Percentiles rank a stretch among this genome's conserved stretches.
Conservation (phyloP, 2,113 vertebrate species). For the Sisor rabdophorus region DNA sequence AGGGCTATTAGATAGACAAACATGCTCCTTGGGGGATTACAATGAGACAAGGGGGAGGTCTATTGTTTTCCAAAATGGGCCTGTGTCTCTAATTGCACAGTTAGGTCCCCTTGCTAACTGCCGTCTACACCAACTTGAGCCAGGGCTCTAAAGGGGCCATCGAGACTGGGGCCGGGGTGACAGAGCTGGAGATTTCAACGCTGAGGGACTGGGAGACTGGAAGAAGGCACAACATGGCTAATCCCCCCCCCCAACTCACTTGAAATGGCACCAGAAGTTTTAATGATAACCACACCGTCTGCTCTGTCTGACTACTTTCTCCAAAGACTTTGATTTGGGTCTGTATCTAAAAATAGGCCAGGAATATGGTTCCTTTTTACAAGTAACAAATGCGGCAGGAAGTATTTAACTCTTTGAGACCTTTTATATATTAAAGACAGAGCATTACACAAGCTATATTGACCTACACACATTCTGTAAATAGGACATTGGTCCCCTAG, state of each 20-base stretch:
- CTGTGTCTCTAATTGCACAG: constrained; percentile 68
- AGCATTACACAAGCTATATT: background rate
- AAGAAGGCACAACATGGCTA: constrained; percentile 10
- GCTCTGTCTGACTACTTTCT: constrained; percentile 2
- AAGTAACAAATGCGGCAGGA: background rate
- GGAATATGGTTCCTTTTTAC: constrained; percentile 13
- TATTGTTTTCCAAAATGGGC: constrained; percentile 73
- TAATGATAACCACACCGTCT: constrained; percentile 22
- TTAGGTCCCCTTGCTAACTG: constrained; percentile 65
- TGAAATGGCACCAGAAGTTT: constrained; percentile 30
- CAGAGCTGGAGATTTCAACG: constrained; percentile 17
- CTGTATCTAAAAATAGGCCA: background rate
- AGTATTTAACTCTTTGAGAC: background rate
- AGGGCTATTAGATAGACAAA: constrained; percentile 67
- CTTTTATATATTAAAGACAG: constrained; percentile 14
- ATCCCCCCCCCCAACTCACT: background rate
- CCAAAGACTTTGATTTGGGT: background rate
- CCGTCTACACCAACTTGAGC: constrained; percentile 62
- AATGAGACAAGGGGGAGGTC: constrained; percentile 55
- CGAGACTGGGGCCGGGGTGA: constrained; percentile 48
- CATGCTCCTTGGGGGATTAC: constrained; percentile 56
- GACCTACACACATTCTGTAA: background rate
- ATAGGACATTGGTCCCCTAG: background rate
- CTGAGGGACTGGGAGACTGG: constrained; percentile 18
- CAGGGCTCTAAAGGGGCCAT: constrained; percentile 54